Conservation (phyloP, 2,797 vertebrate genomes). For the Sciurus vulgaris region DNA sequence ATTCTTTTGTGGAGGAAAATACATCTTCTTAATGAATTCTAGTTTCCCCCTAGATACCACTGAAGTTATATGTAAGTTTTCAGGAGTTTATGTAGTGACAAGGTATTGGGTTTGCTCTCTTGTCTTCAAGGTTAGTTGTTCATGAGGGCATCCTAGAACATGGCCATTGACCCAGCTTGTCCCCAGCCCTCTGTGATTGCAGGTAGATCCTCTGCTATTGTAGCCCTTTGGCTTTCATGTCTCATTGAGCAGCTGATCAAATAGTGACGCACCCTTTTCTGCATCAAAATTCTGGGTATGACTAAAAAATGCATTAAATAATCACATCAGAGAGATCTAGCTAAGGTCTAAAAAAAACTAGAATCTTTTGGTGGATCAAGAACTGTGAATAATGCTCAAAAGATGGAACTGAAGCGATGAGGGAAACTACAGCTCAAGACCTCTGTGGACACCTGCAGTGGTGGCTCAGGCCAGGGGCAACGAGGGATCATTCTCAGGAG, state of each 20-base stretch:
- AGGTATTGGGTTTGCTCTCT: neutral
- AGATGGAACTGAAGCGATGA: neutral
- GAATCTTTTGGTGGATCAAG: neutral
- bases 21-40: neutral
- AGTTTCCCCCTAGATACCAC: neutral
- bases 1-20: neutral
- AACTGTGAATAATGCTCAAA: neutral
- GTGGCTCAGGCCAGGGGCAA: neutral
- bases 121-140: neutral
- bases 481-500: neutral
- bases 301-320: neutral
- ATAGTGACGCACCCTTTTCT: neutral
- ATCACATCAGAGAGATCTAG: neutral
- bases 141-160: neutral
- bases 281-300: neutral
- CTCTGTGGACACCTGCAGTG: neutral
- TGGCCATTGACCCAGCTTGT: rapidly evolving
- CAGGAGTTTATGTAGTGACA: neutral
- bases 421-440: neutral
- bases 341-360: neutral
- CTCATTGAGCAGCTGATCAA: neutral
- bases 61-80: neutral
- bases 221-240: neutral
- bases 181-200: rapidly evolving
- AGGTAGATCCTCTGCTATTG: neutral